These are phyloP conservation scores for Lasioglossum lativentre DNA, from an alignment of 2,888 invertebrate genomes.

Conservation along the genomic window DNA sequence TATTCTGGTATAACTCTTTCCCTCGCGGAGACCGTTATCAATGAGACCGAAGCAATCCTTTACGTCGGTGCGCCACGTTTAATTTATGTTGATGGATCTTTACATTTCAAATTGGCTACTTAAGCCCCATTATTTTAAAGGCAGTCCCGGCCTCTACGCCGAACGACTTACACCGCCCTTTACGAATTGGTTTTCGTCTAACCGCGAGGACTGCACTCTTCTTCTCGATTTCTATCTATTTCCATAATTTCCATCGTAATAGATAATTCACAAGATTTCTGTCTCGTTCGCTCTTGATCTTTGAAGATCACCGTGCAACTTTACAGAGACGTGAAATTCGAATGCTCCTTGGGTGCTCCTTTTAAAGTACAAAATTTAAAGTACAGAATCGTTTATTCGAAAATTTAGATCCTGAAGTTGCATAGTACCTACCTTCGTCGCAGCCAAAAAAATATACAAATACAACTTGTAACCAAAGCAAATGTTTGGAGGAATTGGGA, in stretches of 20 bases:
- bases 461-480: neutral
- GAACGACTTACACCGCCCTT: slow-evolving; percentile 38
- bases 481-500: neutral
- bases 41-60: slow-evolving; percentile 48
- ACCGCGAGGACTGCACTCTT: slow-evolving; percentile 61
- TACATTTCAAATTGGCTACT: slow-evolving; percentile 77
- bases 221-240: slow-evolving; percentile 83
- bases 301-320: slow-evolving; percentile 23
- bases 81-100: slow-evolving; percentile 79
- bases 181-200: slow-evolving; percentile 55
- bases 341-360: neutral
- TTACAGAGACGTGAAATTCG: slow-evolving; percentile 50
- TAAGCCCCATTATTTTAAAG: slow-evolving; percentile 75
- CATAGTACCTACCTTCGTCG: neutral
- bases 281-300: slow-evolving; percentile 58
- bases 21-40: slow-evolving; percentile 33
- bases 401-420: neutral
- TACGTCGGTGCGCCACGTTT: slow-evolving; percentile 61
- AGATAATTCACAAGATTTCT: slow-evolving; percentile 79
- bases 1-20: slow-evolving; percentile 11
- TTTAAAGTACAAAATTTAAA: neutral
- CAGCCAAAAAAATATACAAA: neutral
- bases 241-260: slow-evolving; percentile 83
- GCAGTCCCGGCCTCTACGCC: slow-evolving; percentile 48
- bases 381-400: neutral